Percentiles rank a stretch among this genome's conserved stretches.
Conservation (phyloP, 2,888 invertebrate species). For the Tribolium freemani region DNA sequence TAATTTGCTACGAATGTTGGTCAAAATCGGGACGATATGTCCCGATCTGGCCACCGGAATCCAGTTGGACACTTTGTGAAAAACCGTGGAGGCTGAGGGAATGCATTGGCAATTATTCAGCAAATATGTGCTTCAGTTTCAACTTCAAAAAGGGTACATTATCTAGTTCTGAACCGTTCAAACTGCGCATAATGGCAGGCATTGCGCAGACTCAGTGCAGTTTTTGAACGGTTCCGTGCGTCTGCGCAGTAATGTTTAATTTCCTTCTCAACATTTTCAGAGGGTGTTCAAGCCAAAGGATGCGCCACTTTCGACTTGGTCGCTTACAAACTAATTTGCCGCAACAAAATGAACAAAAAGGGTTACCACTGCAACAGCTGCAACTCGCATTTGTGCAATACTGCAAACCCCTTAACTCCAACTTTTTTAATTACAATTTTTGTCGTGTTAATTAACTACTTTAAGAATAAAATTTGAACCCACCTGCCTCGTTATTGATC, state of each 20-base stretch:
- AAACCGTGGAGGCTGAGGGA: not conserved
- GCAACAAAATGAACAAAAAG: not conserved
- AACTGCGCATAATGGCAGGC: too few relatives aligned
- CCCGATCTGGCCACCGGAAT: not conserved
- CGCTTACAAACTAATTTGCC: not conserved
- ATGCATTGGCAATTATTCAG: not conserved
- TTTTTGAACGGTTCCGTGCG: too few relatives aligned
- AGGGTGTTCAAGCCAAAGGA: not conserved
- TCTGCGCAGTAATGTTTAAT: too few relatives aligned
- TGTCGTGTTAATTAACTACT: not conserved
- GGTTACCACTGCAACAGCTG: not conserved
- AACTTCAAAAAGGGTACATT: not conserved
- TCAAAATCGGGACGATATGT: not conserved
- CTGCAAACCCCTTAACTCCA: not conserved
- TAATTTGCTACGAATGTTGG: slow-evolving; percentile 1
- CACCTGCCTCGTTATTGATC: slow-evolving; percentile 88
- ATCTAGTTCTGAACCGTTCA: not conserved
- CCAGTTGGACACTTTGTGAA: not conserved
- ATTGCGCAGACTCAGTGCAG: too few relatives aligned
- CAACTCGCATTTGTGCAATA: not conserved
- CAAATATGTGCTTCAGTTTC: not conserved
- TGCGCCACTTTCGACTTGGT: not conserved
- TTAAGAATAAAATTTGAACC: not conserved
- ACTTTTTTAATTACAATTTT: not conserved
- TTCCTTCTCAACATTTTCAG: not conserved